These are phyloP conservation scores for Apis cerana DNA, from an alignment of 1,140 invertebrate species.

Conservation along the genomic window DNA sequence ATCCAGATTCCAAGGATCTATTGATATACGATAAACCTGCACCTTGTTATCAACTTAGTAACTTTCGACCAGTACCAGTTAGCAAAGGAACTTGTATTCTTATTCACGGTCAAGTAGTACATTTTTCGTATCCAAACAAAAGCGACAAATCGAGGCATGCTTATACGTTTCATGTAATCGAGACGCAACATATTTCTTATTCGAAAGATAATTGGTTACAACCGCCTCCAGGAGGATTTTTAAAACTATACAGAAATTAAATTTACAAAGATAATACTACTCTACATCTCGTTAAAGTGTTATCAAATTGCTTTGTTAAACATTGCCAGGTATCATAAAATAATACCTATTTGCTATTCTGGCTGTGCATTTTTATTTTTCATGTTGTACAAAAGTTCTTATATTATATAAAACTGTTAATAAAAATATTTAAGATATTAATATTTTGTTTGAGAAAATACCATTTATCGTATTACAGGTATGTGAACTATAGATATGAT, in stretches of 20 bases:
- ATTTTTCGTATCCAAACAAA: conserved; percentile 93
- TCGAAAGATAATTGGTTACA: conserved; percentile 94
- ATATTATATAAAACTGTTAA: conserved; percentile 40
- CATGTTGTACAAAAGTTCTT: conserved; percentile 47
- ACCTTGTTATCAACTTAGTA: conserved; percentile 87
- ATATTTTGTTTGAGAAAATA: not conserved
- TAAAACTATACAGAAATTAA: conserved; percentile 83
- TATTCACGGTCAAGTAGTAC: conserved; percentile 96
- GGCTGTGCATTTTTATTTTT: conserved; percentile 60
- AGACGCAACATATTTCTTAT: conserved; percentile 89
- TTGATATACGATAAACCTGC: conserved; percentile 85
- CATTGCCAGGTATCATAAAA: conserved; percentile 5
- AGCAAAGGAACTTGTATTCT: conserved; percentile 93
- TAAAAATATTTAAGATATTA: conserved; percentile 27
- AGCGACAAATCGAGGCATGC: conserved; percentile 93
- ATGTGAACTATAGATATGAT: not conserved
- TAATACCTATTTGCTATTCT: not conserved
- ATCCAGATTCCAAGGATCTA: conserved; percentile 83
- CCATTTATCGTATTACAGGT: not conserved
- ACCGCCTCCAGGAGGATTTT: conserved; percentile 84
- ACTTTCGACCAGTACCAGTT: conserved; percentile 90
- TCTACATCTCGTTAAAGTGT: not conserved
- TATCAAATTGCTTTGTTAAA: not conserved
- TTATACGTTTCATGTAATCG: conserved; percentile 97
- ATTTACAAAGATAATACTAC: not conserved